phyloP scores from a whole-genome alignment of 2,113 vertebrate genomes.

The Microtus ochrogaster region DNA sequence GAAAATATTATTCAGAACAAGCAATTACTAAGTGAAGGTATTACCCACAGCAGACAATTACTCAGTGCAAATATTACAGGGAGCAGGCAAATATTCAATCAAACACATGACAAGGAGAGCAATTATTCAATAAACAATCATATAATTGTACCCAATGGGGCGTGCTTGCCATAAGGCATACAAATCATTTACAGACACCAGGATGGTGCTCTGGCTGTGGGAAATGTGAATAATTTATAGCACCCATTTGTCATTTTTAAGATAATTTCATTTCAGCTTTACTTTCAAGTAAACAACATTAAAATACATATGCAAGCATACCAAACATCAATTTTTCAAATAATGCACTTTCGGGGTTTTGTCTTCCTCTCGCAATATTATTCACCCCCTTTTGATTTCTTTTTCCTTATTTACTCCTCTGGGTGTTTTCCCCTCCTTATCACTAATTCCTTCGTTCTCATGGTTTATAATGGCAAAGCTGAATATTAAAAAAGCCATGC shows the following conservation, averaged over 20 bases:
- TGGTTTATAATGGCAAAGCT: not conserved
- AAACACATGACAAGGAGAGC: conserved; percentile 87
- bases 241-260: conserved; percentile 78
- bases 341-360: conserved; percentile 49
- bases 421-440: not conserved
- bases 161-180: conserved; percentile 77
- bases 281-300: conserved; percentile 77
- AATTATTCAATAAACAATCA: conserved; percentile 89
- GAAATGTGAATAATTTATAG: conserved; percentile 81
- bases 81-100: conserved; percentile 85
- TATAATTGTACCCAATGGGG: conserved; percentile 88
- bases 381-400: not conserved
- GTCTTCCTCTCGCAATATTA: not conserved
- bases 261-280: conserved; percentile 78
- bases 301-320: conserved; percentile 58
- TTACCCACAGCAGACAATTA: conserved; percentile 87
- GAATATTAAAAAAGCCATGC: conserved; percentile 18
- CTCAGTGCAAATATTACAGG: conserved; percentile 86
- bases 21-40: conserved; percentile 88
- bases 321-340: conserved; percentile 66
- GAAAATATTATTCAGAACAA: conserved; percentile 87
- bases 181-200: conserved; percentile 84
- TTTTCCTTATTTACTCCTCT: not conserved
- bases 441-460: not conserved
- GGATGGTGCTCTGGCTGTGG: conserved; percentile 65